These are phyloP conservation scores for Cyclargus thomasi DNA, from an alignment of 1,140 invertebrate species.

Conservation along the genomic window DNA sequence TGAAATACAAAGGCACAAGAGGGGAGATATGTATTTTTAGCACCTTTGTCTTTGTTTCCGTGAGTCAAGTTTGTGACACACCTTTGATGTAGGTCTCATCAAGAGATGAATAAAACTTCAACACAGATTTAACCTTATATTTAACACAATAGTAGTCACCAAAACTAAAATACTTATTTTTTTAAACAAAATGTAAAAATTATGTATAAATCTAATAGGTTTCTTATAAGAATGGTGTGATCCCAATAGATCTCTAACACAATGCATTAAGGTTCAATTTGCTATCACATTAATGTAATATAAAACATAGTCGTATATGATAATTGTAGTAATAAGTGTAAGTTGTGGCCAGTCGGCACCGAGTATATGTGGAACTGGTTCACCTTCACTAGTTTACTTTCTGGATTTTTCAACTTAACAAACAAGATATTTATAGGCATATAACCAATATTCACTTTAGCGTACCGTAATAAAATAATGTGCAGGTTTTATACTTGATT, in stretches of 20 bases:
- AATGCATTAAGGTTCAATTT: not conserved
- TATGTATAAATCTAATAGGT: too few relatives aligned
- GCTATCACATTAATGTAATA: not conserved
- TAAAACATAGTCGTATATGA: not conserved
- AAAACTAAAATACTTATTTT: not conserved
- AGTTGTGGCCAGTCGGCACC: not conserved
- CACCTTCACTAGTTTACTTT: constrained; percentile 19
- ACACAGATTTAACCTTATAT: not conserved
- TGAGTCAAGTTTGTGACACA: not conserved
- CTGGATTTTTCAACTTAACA: constrained; percentile 18
- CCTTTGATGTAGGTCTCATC: not conserved
- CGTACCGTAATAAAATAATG: not conserved
- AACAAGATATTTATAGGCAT: not conserved
- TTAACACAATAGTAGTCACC: not conserved
- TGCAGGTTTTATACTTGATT: not conserved
- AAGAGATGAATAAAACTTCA: not conserved
- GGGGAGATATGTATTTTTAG: not conserved
- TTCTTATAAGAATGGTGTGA: not conserved
- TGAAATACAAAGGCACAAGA: not conserved
- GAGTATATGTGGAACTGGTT: constrained; percentile 15
- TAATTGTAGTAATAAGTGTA: constrained; percentile 7
- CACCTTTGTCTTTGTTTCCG: not conserved
- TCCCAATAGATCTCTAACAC: not conserved
- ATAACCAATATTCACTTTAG: constrained; percentile 2
- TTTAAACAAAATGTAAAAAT: too few relatives aligned